Base-by-base conservation (phyloP, 2,113 vertebrate genomes). In the Nycticorax nycticorax region DNA sequence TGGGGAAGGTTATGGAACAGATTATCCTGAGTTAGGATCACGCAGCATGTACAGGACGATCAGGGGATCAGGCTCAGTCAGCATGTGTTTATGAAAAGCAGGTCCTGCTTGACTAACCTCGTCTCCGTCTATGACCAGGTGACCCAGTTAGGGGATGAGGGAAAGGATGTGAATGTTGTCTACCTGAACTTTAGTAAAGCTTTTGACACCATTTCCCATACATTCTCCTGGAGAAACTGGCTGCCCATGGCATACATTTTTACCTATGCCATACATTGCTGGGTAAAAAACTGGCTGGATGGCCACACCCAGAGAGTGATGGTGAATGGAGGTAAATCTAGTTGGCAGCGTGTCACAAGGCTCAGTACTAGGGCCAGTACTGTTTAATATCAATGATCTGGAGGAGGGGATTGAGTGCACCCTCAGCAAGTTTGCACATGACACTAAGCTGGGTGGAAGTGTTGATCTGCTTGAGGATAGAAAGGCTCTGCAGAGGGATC, bases 311-410 rank as follows among this genome's bases (percentile, higher is more conserved):
- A 73, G 24, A 66, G 53, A 32, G 5, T 57, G 14, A 6, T 67
- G 35, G 14, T 45, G 13, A 91, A 43, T 10, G 10, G 20, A 74
- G 33, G 24, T 41, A 45, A 68, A 63, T 74, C 27, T 18, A 23
- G 16, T 2, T 35, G 53, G 32, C 0, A 0, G 14, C 7, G 6
- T 8, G 53, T 39, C 35, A 12, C 27, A 24, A 32, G 18, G 20
- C 10, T 28, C 37, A 43, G 24, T 43, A 17, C 3, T n/a, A 30
- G 17, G 6, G 18, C 8, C 5, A 15, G 11, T 33, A 35, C 6
- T 32, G 30, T 13, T 80, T 35, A 55, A 13, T 17, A 28, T 28
- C 18, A 10, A 18, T 23, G 8, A 35, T n/a, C 32, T 66, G 37
- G 18, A 14, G 2, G 5, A 43, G 37, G 24, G 14, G 23, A 53